Percentiles rank a stretch among this genome's conserved stretches.
phyloP scores from a whole-genome alignment of 2,113 vertebrate genomes.

The Sebastes fasciatus region DNA sequence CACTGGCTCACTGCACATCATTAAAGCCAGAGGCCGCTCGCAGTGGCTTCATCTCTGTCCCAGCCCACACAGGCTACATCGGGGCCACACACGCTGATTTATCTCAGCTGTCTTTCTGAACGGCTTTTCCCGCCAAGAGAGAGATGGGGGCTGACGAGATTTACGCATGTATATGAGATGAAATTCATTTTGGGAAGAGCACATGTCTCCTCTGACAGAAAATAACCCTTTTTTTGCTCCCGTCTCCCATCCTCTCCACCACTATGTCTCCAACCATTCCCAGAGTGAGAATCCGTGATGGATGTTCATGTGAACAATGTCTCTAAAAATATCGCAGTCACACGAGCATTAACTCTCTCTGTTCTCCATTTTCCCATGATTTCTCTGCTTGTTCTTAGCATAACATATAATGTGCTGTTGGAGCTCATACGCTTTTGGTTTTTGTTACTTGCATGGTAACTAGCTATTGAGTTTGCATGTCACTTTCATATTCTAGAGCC shows the following conservation, averaged over 20 bases:
- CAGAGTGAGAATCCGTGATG: slow-evolving; percentile 58
- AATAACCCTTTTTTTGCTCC: slow-evolving; percentile 37
- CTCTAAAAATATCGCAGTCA: slow-evolving; percentile 59
- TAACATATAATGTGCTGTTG: slow-evolving; percentile 1
- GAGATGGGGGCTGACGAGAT: slow-evolving; percentile 71
- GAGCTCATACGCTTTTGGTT: not conserved
- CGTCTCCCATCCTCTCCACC: slow-evolving; percentile 31
- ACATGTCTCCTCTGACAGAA: slow-evolving; percentile 63
- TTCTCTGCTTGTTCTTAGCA: slow-evolving; percentile 12
- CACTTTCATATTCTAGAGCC: not conserved
- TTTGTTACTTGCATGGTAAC: not conserved
- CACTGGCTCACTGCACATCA: slow-evolving; percentile 80
- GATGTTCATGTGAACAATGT: slow-evolving; percentile 62
- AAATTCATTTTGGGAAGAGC: slow-evolving; percentile 79
- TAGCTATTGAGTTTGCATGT: not conserved
- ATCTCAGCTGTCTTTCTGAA: slow-evolving; percentile 79
- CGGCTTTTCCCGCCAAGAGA: slow-evolving; percentile 76
- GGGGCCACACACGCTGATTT: slow-evolving; percentile 77
- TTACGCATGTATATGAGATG: slow-evolving; percentile 73
- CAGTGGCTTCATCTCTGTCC: slow-evolving; percentile 76
- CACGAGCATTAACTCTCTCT: slow-evolving; percentile 19
- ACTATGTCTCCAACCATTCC: slow-evolving; percentile 25
- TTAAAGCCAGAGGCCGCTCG: slow-evolving; percentile 79
- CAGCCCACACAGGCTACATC: slow-evolving; percentile 76
- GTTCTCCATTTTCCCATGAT: slow-evolving; percentile 16